These are phyloP conservation scores for Molossus molossus DNA, from an alignment of 2,797 vertebrate genomes.

Conservation along the genomic window DNA sequence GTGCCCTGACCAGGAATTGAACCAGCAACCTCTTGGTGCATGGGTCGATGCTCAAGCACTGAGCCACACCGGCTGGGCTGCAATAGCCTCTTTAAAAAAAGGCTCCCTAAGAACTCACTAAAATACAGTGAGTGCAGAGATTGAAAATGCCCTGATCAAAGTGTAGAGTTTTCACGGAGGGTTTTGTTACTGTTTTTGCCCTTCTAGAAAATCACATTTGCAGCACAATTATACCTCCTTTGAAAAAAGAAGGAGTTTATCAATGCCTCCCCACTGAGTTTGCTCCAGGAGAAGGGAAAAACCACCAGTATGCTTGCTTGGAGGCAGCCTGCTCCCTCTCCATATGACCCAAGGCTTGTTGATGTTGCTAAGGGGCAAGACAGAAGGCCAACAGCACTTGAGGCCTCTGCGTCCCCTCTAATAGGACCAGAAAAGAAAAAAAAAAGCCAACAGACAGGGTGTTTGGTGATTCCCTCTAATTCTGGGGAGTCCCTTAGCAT, in stretches of 20 bases:
- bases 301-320: neutral
- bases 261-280: neutral
- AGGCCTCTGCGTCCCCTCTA: neutral
- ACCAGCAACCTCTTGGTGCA: too few relatives aligned
- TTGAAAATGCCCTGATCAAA: neutral
- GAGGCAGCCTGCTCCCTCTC: neutral
- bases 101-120: neutral
- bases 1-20: too few relatives aligned
- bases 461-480: neutral
- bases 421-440: neutral
- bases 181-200: neutral
- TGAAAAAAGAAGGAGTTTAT: neutral
- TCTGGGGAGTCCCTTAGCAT: neutral
- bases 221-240: neutral
- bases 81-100: neutral
- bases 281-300: neutral
- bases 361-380: neutral
- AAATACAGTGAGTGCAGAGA: neutral
- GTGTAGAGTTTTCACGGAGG: neutral
- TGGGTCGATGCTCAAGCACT: too few relatives aligned
- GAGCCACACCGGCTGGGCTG: too few relatives aligned
- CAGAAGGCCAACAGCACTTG: neutral
- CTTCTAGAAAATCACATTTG: conserved; percentile 5
- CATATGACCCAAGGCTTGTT: neutral
- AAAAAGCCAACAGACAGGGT: neutral